Conservation (phyloP, 2,888 invertebrate species). For the Acanthococcus lagerstroemiae region DNA sequence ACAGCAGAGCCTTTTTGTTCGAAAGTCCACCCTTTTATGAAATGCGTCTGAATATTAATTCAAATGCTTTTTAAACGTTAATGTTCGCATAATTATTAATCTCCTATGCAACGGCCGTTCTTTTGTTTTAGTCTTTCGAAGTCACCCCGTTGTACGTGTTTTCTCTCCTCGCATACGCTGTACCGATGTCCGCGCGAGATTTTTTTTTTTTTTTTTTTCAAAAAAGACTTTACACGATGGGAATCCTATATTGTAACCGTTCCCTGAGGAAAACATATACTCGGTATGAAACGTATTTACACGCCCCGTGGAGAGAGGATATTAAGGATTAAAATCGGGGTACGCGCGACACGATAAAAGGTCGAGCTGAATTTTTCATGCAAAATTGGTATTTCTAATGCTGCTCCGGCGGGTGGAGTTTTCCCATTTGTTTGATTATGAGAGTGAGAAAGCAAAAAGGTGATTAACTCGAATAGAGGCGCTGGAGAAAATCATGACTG, state of each 20-base stretch:
- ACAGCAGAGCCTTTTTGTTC: slow-evolving; percentile 17
- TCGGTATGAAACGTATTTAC: slow-evolving; percentile 5
- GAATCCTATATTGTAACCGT: slow-evolving; percentile 29
- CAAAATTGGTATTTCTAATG: no score
- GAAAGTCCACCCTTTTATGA: slow-evolving; percentile 30
- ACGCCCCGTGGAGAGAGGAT: slow-evolving; percentile 5
- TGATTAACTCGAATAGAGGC: no score
- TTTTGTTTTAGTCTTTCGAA: slow-evolving; percentile 30
- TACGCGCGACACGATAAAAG: background rate
- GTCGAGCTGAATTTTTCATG: background rate
- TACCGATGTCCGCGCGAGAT: slow-evolving; percentile 18
- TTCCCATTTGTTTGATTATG: no score
- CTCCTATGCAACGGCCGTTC: slow-evolving; percentile 30
- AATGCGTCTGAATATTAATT: slow-evolving; percentile 31
- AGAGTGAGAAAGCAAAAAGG: no score
- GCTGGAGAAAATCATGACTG: no score
- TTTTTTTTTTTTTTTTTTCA: background rate
- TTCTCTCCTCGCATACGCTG: background rate
- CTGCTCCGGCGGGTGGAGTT: no score
- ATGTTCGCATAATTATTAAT: slow-evolving; percentile 31
- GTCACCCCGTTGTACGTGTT: slow-evolving; percentile 18
- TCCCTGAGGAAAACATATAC: slow-evolving; percentile 27
- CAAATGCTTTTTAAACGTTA: slow-evolving; percentile 31
- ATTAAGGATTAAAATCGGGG: background rate
- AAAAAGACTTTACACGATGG: slow-evolving; percentile 27